These are phyloP conservation scores for Himalopsyche kuldschensis DNA, from an alignment of 2,888 invertebrate genomes.

Conservation along the genomic window DNA sequence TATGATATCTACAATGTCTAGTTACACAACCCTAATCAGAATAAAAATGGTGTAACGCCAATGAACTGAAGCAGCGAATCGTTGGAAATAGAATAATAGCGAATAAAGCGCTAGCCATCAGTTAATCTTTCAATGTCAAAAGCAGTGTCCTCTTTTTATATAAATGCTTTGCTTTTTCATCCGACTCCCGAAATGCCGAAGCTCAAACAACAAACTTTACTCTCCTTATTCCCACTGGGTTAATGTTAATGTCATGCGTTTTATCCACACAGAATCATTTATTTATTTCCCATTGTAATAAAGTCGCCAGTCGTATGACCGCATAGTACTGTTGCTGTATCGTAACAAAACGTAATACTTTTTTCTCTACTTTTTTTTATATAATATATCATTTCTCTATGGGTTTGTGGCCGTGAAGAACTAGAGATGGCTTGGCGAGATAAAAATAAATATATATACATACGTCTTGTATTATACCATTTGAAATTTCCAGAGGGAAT, in stretches of 20 bases:
- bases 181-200: background rate
- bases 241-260: background rate
- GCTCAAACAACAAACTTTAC: background rate
- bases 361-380: too few relatives aligned
- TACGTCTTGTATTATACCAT: too few relatives aligned
- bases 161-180: background rate
- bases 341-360: too few relatives aligned
- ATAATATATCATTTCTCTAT: too few relatives aligned
- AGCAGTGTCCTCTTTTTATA: conserved; percentile 16
- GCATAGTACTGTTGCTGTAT: too few relatives aligned
- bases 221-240: background rate
- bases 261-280: background rate
- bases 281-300: background rate
- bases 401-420: too few relatives aligned
- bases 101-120: conserved; percentile 11
- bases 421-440: too few relatives aligned
- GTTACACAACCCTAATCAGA: background rate
- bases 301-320: background rate
- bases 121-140: conserved; percentile 28
- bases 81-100: conserved; percentile 22
- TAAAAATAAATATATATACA: too few relatives aligned
- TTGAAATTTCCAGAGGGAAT: too few relatives aligned
- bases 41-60: background rate
- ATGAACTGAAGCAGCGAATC: background rate
- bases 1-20: too few relatives aligned